phyloP scores from a whole-genome alignment of 2,797 vertebrate genomes.

The Gymnothorax reevesii region DNA sequence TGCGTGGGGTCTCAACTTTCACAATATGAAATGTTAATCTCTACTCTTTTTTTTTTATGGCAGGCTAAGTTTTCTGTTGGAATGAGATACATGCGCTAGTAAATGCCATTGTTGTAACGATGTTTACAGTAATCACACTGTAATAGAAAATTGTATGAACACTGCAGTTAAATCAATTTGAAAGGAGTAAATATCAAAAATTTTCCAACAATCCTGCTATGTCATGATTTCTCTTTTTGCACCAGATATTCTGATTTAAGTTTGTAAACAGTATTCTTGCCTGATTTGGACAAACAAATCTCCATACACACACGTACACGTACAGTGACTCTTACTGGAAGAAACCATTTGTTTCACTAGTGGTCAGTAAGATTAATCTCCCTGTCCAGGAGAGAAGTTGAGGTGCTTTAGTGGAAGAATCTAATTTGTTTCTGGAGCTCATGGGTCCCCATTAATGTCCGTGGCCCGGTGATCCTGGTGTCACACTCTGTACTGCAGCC shows the following conservation, averaged over 20 bases:
- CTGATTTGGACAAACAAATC: neutral
- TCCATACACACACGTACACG: constrained; percentile 37
- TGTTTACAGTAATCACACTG: neutral
- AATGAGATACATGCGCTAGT: neutral
- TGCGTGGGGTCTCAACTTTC: constrained; percentile 40
- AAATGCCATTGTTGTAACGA: neutral
- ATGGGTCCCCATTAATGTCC: constrained; percentile 21
- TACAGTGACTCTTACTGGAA: constrained; percentile 13
- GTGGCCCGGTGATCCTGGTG: constrained; percentile 19
- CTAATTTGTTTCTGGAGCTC: constrained; percentile 32
- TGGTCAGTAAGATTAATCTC: constrained; percentile 28
- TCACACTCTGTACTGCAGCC: constrained; percentile 9
- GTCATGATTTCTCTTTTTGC: neutral
- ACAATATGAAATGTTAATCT: constrained; percentile 64
- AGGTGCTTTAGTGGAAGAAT: constrained; percentile 10
- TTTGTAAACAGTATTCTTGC: neutral
- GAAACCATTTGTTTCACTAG: constrained; percentile 19
- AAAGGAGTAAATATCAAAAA: neutral
- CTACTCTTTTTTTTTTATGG: constrained; percentile 47
- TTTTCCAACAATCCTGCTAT: neutral
- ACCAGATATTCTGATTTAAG: neutral
- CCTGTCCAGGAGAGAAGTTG: constrained; percentile 25
- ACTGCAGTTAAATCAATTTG: neutral
- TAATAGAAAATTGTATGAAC: neutral
- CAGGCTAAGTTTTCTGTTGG: neutral